phyloP scores from a whole-genome alignment of 2,797 vertebrate species.

The Jordanella pulchra region DNA sequence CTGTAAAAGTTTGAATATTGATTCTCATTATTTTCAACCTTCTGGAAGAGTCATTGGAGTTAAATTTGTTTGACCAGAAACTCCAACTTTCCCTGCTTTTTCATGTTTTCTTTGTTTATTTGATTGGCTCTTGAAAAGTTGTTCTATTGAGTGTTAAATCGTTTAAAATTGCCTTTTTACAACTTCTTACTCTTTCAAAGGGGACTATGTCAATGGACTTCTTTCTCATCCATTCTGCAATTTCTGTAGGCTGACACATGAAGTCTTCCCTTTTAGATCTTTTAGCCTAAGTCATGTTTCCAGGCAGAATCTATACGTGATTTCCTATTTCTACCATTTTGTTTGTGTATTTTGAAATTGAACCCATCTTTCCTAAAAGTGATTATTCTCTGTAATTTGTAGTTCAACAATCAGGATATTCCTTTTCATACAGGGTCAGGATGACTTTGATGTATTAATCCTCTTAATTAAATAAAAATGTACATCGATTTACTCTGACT shows the following conservation, averaged over 20 bases:
- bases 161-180: not conserved
- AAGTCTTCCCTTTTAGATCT: not conserved
- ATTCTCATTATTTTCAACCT: not conserved
- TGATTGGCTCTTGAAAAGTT: not conserved
- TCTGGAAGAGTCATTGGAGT: not conserved
- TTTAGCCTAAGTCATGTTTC: not conserved
- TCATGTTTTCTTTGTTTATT: not conserved
- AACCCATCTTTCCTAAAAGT: not conserved
- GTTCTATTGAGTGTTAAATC: not conserved
- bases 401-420: not conserved
- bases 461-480: no score
- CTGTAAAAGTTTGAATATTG: not conserved
- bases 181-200: not conserved
- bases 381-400: not conserved
- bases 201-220: not conserved
- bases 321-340: not conserved
- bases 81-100: not conserved
- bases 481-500: no score
- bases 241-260: not conserved
- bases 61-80: no score
- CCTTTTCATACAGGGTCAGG: not conserved
- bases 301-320: not conserved
- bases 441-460: no score
- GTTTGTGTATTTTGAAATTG: no score
- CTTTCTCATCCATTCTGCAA: not conserved